Evolutionary conservation across 2,797 vertebrate genomes (phyloP).

Genomic region (Sebastes jordani): DNA sequence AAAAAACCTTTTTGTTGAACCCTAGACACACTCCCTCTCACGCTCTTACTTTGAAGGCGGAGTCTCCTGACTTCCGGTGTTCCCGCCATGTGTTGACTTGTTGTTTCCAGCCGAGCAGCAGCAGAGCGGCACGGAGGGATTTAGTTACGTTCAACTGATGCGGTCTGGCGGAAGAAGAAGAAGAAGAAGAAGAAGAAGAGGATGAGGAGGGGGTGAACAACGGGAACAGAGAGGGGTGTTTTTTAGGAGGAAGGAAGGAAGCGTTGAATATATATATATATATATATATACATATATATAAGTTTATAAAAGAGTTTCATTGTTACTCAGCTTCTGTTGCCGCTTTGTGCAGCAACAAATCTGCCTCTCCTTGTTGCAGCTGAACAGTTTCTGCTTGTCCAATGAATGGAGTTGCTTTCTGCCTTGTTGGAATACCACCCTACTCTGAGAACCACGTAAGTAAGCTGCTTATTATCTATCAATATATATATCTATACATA

Average conservation of each 20-base stretch:
- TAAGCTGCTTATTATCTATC: slow-evolving; percentile 5
- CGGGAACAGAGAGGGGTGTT: slow-evolving; percentile 55
- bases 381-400: slow-evolving; percentile 78
- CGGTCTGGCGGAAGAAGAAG: slow-evolving; percentile 70
- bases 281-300: neutral
- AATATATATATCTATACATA: too few relatives aligned
- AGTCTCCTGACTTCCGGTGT: slow-evolving; percentile 36
- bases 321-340: slow-evolving; percentile 28
- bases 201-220: slow-evolving; percentile 67
- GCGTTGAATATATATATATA: slow-evolving; percentile 25
- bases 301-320: slow-evolving; percentile 30
- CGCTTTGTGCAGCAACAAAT: slow-evolving; percentile 46
- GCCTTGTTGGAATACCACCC: slow-evolving; percentile 98
- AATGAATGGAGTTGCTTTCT: slow-evolving; percentile 99
- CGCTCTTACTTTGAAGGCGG: slow-evolving; percentile 60
- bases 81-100: slow-evolving; percentile 1
- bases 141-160: slow-evolving; percentile 69
- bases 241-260: slow-evolving; percentile 65
- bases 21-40: accelerated
- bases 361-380: slow-evolving; percentile 59
- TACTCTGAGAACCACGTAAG: slow-evolving; percentile 88
- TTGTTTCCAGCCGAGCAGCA: slow-evolving; percentile 45
- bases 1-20: neutral
- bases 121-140: slow-evolving; percentile 42
- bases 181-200: slow-evolving; percentile 40